phyloP scores from a whole-genome alignment of 2,797 vertebrate species.

The Alauda arvensis region DNA sequence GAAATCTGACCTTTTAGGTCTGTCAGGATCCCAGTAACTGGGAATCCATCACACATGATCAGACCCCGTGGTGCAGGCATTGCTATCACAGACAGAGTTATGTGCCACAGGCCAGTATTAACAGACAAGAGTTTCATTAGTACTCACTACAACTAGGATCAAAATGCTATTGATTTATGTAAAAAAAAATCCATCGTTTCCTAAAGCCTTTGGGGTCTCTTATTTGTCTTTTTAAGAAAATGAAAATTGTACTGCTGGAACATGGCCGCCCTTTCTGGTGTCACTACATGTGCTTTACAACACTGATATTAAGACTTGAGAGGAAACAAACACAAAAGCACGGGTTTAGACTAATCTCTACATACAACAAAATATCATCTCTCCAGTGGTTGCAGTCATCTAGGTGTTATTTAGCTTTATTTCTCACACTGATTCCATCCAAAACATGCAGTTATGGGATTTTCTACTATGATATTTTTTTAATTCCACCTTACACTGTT shows the following conservation, averaged over 20 bases:
- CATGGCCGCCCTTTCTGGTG: not conserved
- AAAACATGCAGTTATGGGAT: not conserved
- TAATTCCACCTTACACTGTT: not conserved
- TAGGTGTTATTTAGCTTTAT: not conserved
- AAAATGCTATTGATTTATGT: not conserved
- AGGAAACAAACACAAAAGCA: not conserved
- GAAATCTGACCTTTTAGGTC: not conserved
- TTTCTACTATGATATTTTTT: not conserved
- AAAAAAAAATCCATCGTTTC: not conserved
- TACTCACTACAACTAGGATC: not conserved
- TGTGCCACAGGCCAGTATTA: not conserved
- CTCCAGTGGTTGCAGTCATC: not conserved
- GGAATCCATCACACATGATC: not conserved
- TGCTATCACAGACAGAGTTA: not conserved
- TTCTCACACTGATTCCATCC: not conserved
- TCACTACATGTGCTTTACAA: not conserved
- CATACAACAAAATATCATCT: not conserved
- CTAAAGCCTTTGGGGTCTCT: not conserved
- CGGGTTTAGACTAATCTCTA: not conserved
- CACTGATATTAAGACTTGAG: not conserved
- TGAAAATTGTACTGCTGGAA: not conserved
- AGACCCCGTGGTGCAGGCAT: rapidly evolving
- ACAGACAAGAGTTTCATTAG: not conserved
- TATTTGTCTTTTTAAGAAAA: not conserved
- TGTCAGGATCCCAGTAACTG: not conserved